Conservation (phyloP, 2,797 vertebrate genomes). For the Esox lucius region DNA sequence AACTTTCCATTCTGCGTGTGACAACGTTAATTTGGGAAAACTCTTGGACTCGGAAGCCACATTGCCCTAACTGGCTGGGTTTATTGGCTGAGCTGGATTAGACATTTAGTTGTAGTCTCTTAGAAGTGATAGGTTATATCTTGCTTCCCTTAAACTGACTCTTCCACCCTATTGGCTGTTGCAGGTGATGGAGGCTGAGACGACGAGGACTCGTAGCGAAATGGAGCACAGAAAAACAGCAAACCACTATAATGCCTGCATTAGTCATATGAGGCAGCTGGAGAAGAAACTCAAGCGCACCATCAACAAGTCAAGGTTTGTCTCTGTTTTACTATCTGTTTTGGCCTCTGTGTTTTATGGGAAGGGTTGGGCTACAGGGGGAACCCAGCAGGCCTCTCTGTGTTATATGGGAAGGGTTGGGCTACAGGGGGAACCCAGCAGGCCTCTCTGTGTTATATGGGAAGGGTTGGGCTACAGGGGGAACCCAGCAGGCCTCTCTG, state of each 20-base stretch:
- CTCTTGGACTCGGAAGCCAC: not conserved
- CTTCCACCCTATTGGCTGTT: conserved; percentile 15
- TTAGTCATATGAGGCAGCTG: conserved; percentile 91
- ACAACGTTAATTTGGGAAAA: conserved; percentile 24
- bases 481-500: no score
- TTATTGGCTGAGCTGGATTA: not conserved
- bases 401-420: no score
- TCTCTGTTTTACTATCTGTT: not conserved
- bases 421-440: no score
- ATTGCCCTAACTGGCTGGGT: not conserved
- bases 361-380: no score
- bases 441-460: no score
- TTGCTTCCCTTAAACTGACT: not conserved
- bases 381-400: no score
- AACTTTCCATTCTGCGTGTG: no score
- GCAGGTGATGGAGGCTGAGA: conserved; percentile 97
- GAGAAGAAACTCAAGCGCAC: conserved; percentile 96
- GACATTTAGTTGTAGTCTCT: not conserved
- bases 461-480: no score
- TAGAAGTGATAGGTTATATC: not conserved
- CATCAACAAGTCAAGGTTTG: conserved; percentile 95
- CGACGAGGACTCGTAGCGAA: conserved; percentile 88
- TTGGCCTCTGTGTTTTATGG: no score
- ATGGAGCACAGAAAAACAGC: conserved; percentile 91
- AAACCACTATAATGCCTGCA: conserved; percentile 86